Evolutionary conservation across 2,797 vertebrate species (phyloP), one percentile per base, ranked within the genome.

Genomic region (Anabacerthia variegaticeps): DNA sequence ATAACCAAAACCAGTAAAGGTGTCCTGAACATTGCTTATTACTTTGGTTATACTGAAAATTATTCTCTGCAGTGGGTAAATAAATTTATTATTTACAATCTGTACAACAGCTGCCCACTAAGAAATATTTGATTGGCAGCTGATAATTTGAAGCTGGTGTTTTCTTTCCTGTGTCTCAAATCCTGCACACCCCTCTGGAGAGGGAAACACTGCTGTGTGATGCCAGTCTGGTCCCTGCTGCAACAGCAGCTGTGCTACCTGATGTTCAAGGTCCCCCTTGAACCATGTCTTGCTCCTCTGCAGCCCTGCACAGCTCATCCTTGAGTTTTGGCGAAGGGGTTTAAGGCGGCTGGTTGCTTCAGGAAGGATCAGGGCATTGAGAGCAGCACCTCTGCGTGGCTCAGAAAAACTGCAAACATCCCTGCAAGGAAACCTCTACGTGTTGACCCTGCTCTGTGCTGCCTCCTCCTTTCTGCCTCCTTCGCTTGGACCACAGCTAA

Each of bases 401-500:
- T 95, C 87, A 72, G 59, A 56, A 89, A 88, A 89, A 61, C 82
- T 89, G 72, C 79, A 65, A 85, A 65, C 34, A 46, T 52, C 46
- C 37, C 79, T 84, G 59, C 73, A 85, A 94, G 41, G 76, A 93
- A 93, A 73, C 10, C 27, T 91, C 82, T 62, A 3, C 48, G 0
- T 63, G 37, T 92, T 91, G 76, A 84, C 75, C 76, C 62, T 86
- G 48, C 88, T 92, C 77, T 95, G 34, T 96, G 66, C 85, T 96
- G 79, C 85, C 55, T 95, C 12, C 69, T 96, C 24, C 21, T 95
- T 91, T 93, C 88, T 69, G 27, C 85, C 73, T 96, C 39, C 91
- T 96, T 86, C 49, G 12, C 94, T 96, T 89, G 94, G 94, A 95
- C 69, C 71, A 49, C 91, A 84, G 85, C 88, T 96, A 89, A 93